Evolutionary conservation across 1,140 invertebrate genomes (phyloP), one percentile per base, ranked within the genome.

Genomic region (Ericerus pela): DNA sequence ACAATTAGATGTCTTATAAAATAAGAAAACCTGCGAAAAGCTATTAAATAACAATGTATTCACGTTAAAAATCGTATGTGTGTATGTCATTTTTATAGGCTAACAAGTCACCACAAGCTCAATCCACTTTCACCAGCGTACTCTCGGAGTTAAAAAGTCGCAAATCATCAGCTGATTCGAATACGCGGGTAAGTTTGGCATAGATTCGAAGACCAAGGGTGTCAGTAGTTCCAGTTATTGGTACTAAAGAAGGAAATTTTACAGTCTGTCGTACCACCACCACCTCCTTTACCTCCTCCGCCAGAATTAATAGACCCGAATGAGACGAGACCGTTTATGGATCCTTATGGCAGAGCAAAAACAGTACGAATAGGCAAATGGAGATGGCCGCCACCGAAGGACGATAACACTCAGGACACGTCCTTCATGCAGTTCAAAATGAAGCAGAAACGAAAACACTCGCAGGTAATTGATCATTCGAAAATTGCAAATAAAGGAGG

Each of bases 301-400:
- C 72, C 87, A 31, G 82, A 88, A 62, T 76, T 75, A n/a, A 78
- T 78, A 52, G 84, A 86, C 66, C 80, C 84, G 0, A 83, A 80
- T 1, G 83, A 85, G 66, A 78, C 77, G 1, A 70, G 85, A 16
- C 85, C 85, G 2, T 93, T 91, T 65, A 73, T 91, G 28, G 88
- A 93, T 68, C 88, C 88, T 0, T 93, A 93, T 60, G 89, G 91
- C 1, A 70, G 92, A 41, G 92, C 92, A 0, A 93, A 94, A 66
- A 96, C 92, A 0, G 91, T 97, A 5, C 73, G 92, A 41, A 95
- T 97, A 52, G 93, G 92, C 10, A 95, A 95, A 73, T 94, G 92
- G 86, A 73, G 91, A 53, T 96, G 93, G 91, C 93, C 93, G 27
- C 94, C 93, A 16, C 87, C 85, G 1, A 83, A 86, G 64, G 85